These are phyloP conservation scores for Odontomachus brunneus DNA, from an alignment of 1,140 invertebrate species.

Conservation along the genomic window DNA sequence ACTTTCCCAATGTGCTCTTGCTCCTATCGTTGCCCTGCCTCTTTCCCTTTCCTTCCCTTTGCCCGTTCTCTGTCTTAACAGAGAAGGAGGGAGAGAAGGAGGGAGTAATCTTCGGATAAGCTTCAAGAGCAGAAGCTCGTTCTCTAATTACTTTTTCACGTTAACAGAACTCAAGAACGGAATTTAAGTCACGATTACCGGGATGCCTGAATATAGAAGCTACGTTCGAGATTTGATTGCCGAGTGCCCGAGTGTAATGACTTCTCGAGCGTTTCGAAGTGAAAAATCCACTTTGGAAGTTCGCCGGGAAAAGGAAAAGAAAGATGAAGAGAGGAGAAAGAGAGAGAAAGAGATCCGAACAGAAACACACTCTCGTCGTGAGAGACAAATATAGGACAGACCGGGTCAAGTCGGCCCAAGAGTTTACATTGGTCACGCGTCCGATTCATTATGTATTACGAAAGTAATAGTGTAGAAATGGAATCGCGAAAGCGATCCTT, in stretches of 20 bases:
- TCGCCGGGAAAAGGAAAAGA: not conserved
- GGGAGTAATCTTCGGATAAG: slow-evolving; percentile 42
- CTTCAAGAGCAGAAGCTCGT: not conserved
- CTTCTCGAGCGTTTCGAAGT: slow-evolving; percentile 24
- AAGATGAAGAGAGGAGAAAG: too few species aligned
- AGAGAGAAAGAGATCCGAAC: too few species aligned
- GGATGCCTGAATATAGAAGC: slow-evolving; percentile 36
- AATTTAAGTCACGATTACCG: slow-evolving; percentile 41
- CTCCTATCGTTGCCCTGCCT: not conserved
- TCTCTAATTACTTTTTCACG: slow-evolving; percentile 29
- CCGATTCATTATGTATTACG: too few species aligned
- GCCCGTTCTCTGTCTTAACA: too few species aligned
- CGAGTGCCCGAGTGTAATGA: slow-evolving; percentile 25
- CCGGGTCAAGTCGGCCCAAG: too few species aligned
- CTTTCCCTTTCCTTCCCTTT: not conserved
- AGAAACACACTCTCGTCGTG: too few species aligned
- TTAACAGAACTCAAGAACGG: slow-evolving; percentile 32
- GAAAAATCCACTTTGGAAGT: slow-evolving; percentile 27
- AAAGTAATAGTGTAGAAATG: too few species aligned
- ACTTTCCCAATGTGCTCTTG: too few species aligned
- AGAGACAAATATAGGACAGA: too few species aligned
- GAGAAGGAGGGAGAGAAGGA: slow-evolving; percentile 11
- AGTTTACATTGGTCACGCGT: too few species aligned
- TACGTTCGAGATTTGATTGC: slow-evolving; percentile 38
- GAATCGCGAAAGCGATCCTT: too few species aligned